A percentile compares a stretch with the other conserved stretches of the same genome.
Conservation (phyloP, 2,113 vertebrate genomes). For the Pseudonaja textilis region DNA sequence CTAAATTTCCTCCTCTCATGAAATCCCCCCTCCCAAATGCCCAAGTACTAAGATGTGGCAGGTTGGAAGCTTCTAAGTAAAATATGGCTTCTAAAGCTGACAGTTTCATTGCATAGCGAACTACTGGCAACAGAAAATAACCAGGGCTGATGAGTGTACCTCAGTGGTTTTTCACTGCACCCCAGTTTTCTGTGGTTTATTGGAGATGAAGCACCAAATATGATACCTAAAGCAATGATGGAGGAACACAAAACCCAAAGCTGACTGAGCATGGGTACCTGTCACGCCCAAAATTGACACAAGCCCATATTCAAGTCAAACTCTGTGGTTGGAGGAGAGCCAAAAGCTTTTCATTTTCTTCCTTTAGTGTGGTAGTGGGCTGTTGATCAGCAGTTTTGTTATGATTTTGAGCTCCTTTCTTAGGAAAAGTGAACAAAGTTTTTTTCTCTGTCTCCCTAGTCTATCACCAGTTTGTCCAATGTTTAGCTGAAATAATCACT, state of each 20-base stretch:
- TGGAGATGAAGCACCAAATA: background rate
- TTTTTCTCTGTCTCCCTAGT: background rate
- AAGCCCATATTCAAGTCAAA: background rate
- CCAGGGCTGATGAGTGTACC: background rate
- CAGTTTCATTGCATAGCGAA: background rate
- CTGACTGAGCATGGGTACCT: background rate
- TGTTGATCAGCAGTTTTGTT: background rate
- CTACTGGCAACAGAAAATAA: background rate
- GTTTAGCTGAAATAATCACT: background rate
- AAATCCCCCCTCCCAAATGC: too few relatives aligned
- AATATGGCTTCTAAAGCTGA: background rate
- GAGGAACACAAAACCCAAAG: background rate
- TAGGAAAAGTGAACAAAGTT: background rate
- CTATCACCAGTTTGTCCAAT: background rate
- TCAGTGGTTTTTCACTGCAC: background rate
- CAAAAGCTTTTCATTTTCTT: background rate
- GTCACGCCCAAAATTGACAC: background rate
- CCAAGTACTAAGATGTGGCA: too few relatives aligned
- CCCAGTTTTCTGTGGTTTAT: background rate
- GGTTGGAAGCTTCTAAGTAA: too few relatives aligned
- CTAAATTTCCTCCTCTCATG: too few relatives aligned
- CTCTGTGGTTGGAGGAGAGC: background rate
- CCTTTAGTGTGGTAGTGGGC: background rate
- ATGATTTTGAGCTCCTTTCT: background rate
- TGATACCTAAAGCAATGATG: background rate